Evolutionary conservation across 2,888 invertebrate genomes (phyloP), one percentile per base, ranked within the genome.

Genomic region (Synergus itoensis): DNA sequence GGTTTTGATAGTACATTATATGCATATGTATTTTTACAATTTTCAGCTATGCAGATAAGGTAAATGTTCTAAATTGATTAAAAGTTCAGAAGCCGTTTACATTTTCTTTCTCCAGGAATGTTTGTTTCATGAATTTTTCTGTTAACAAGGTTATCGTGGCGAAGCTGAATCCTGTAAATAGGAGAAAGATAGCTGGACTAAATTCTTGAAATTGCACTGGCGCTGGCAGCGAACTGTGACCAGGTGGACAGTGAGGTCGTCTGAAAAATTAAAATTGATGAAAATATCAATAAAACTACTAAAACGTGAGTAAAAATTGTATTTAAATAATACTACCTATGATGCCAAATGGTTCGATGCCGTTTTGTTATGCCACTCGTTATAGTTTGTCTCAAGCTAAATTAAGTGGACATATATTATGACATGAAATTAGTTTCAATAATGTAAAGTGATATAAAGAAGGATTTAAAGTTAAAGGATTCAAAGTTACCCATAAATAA

Each of bases 151-250:
- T 75, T 8, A 84, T 81, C 3, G 83, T 18, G 7, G 87, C 84
- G 0, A 87, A 40, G 9, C 77, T 79, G 11, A 80, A 53, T 14
- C 89, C 89, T 28, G 84, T 79, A 1, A 84, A 28, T 14, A 90
- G 79, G 62, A 89, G 81, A 48, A 89, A 83, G 7, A 88, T 21
- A 7, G 87, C 88, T 9, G 90, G 88, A 80, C 86, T 84, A 77
- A 89, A 90, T 84, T 90, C 89, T 41, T 84, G 79, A 21, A 90
- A 80, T n/a, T 86, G 80, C 7, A 90, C 89, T 18, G 89, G 88
- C 53, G 86, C 83, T 5, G 89, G 89, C 0, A 80, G 80, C 0
- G 87, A 86, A 79, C 83, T 89, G 76, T 88, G 87, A 82, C 87
- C 87, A 69, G 88, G 87, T 0, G 89, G 89, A 80, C 89, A 90